Evolutionary conservation across 2,888 invertebrate genomes (phyloP), one percentile per base, ranked within the genome.

Genomic region (Salticus scenicus): DNA sequence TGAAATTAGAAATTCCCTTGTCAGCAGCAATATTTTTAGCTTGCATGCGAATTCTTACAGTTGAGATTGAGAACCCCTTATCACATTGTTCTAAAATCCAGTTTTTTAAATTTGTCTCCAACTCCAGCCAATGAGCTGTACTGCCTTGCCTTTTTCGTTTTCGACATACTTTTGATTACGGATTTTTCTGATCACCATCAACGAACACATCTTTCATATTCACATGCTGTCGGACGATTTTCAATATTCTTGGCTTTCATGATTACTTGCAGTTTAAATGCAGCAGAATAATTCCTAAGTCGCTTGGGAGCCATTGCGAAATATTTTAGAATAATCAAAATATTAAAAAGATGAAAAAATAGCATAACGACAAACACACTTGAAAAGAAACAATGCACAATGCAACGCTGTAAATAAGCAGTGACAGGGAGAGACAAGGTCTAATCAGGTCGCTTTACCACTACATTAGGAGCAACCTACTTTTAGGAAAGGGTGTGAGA

Each of bases 101-200:
- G 37, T 4, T 37, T 10, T 37, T 37, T 37, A 37, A 37, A 37
- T 37, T 37, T 4, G 7, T 37, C 37, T 37, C 37, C 37, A 37
- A 37, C 10, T 37, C 37, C 37, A 10, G 37, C 37, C 37, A 20
- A 14, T 8, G 57, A 57, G 24, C n/a, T 57, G 20, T 24, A 5
- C 4, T 24, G n/a, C 24, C 57, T 8, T 7, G 14, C 57, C n/a
- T 5, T n/a, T 4, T 12, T 12, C 14, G 4, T 57, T 24, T 57
- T 12, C 4, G 57, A 5, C 14, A 8, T 57, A 12, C 5, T 57
- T 12, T 57, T 4, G 20, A 57, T 20, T 57, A 57, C 24, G 24
- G 57, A 57, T 57, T 57, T 57, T 57, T 57, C 57, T 20, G 57
- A 57, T 57, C 57, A 57, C 57, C 57, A 57, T 7, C 14, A 12